These are phyloP conservation scores for Bombylius major DNA, from an alignment of 2,888 invertebrate species.

Conservation along the genomic window DNA sequence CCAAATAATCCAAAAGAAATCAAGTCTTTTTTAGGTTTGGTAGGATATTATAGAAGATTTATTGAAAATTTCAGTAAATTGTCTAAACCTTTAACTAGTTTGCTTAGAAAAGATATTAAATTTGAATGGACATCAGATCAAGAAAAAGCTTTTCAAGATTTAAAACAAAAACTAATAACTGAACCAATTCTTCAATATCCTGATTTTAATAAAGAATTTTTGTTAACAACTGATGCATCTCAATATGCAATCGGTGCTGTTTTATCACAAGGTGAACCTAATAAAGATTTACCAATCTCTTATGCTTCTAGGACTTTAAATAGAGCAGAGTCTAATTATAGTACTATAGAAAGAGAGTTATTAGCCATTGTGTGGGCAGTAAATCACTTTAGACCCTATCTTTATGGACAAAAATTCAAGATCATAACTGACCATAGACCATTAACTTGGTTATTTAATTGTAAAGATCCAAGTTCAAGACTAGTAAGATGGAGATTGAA, in stretches of 20 bases:
- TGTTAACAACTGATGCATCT: background rate
- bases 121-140: constrained; percentile 3
- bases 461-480: constrained; percentile 16
- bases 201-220: background rate
- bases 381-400: constrained; percentile 21
- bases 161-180: background rate
- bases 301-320: constrained; percentile 19
- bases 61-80: constrained; percentile 4
- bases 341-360: constrained; percentile 18
- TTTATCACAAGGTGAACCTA: background rate
- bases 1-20: constrained; percentile 15
- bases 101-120: background rate
- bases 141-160: background rate
- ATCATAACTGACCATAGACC: constrained; percentile 22
- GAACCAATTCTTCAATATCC: background rate
- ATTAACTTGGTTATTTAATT: constrained; percentile 15
- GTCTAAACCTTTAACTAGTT: background rate
- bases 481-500: constrained; percentile 20
- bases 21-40: constrained; percentile 16
- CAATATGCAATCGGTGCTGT: background rate
- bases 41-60: constrained; percentile 13
- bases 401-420: constrained; percentile 19
- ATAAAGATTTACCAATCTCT: constrained; percentile 13
- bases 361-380: too few relatives aligned
- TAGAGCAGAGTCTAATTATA: constrained; percentile 14